A percentile compares a stretch with the other conserved stretches of the same genome.
Evolutionary conservation across 2,113 vertebrate species (phyloP).

Genomic region (Spea multiplicata): DNA sequence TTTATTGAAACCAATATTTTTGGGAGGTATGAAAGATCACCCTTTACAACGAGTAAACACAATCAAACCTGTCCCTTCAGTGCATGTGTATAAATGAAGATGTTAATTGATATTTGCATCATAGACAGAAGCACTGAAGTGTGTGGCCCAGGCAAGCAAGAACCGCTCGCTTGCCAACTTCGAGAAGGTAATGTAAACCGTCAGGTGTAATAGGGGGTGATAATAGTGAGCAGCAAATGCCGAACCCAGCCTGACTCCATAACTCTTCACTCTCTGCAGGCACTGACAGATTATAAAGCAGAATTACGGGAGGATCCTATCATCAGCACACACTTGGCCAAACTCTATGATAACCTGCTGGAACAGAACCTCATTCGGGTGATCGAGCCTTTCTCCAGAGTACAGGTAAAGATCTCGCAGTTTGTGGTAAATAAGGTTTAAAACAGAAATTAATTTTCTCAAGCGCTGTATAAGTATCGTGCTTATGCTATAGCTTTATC

Average conservation of each 20-base stretch:
- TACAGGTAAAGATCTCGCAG: conserved; percentile 74
- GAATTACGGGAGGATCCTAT: conserved; percentile 97
- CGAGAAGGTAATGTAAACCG: conserved; percentile 80
- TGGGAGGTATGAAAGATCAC: no score
- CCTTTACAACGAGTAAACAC: no score
- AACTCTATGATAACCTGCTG: conserved; percentile 94
- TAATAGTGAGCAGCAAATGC: neutral
- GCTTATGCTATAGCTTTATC: no score
- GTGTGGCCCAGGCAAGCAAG: conserved; percentile 96
- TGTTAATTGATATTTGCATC: conserved; percentile 42
- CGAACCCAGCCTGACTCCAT: neutral
- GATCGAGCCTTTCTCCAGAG: conserved; percentile 98
- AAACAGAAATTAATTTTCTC: no score
- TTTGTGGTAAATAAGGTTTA: neutral
- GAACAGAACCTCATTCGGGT: conserved; percentile 98
- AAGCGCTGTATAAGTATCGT: no score
- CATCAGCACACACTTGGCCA: conserved; percentile 94
- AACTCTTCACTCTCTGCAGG: conserved; percentile 65
- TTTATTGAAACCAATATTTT: no score
- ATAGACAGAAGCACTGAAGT: conserved; percentile 95
- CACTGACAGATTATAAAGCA: conserved; percentile 91
- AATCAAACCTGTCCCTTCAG: no score
- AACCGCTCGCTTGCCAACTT: conserved; percentile 98
- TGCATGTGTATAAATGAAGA: no score
- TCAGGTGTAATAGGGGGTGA: neutral